Evolutionary conservation across 2,888 invertebrate species (phyloP), one percentile per base, ranked within the genome.

Genomic region (Epirrita christyi): DNA sequence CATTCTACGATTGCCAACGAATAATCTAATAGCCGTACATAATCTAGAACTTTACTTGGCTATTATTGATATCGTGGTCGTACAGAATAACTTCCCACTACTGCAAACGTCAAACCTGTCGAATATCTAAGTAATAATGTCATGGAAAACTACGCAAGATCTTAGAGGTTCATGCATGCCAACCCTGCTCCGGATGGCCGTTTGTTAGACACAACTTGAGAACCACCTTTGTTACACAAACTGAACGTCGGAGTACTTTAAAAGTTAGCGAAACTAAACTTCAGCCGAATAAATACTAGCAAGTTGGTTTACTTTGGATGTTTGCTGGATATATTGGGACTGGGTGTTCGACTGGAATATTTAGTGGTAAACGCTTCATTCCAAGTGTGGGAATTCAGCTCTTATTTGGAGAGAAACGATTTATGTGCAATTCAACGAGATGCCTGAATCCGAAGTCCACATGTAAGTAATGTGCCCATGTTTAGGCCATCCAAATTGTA

Each of bases 151-250:
- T 21, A 21, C 4, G 21, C 2, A 4, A 21, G 4, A 21, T 21
- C 21, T 21, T 4, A 21, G 2, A 21, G 21, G 21, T 21, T 21
- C 21, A 21, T 4, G 21, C 21, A n/a, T 49, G 38, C 41, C 52
- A 60, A 7, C 59, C 63, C 56, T 63, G 36, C 40, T 42, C 50
- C 32, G 63, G 61, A 72, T 71, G 70, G 66, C 72, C 78, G 73
- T 79, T 79, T 76, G 77, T 79, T 67, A 75, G 72, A 68, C 68
- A 67, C 63, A 67, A 78, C 69, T 75, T 70, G 52, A 34, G 65
- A 78, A 76, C 75, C 75, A 77, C 78, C 79, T 79, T 77, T 78
- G 79, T 78, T 76, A 78, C 71, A 67, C 76, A 64, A 78, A 77
- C 75, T 71, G 68, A 73, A 70, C 71, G 58, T 43, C 42, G 62